Evolutionary conservation across 2,797 vertebrate genomes (phyloP), one percentile per base, ranked within the genome.

Genomic region (Microchirus variegatus): DNA sequence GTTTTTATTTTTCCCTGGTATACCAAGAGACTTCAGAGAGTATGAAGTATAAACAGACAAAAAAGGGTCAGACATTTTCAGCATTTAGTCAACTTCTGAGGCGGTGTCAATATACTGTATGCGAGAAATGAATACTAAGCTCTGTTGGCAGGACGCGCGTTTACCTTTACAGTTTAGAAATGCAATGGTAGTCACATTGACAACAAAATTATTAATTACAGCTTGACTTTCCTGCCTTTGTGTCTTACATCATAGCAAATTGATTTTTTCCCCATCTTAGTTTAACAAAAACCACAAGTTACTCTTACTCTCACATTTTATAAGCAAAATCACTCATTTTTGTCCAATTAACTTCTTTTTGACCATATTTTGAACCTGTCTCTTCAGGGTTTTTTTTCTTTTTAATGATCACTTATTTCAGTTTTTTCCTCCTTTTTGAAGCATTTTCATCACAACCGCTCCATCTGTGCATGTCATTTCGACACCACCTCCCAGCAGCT

Each of bases 401-500:
- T 53, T 3, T 17, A 62, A 47, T 59, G 12, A 18, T 46, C 3
- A 15, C 9, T 57, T 37, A 12, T 3, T 26, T 52, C 31, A 16
- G n/a, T 13, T 38, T 17, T 14, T 8, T 2, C 1, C 26, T 67
- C 40, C 43, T 43, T 50, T 17, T 41, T 43, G 41, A 16, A 48
- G 11, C 19, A 31, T 1, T 56, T 14, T 36, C 2, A 16, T 58
- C 18, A 45, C 67, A 47, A 53, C 18, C 37, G 37, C 38, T 46
- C 5, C 35, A 37, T 17, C 37, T 60, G 13, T 56, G 19, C 31
- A 5, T 47, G 48, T 47, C 56, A 53, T 43, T 64, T 50, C 49
- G 48, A 42, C 35, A 38, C 43, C 37, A 43, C 16, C 44, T 52
- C 64, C 54, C 13, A 54, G 57, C 70, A 77, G 61, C 67, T 75